Evolutionary conservation across 30 jellyfish, hydroid and myxozoan species (phyloP).

Genomic region (Aurelia sp.): DNA sequence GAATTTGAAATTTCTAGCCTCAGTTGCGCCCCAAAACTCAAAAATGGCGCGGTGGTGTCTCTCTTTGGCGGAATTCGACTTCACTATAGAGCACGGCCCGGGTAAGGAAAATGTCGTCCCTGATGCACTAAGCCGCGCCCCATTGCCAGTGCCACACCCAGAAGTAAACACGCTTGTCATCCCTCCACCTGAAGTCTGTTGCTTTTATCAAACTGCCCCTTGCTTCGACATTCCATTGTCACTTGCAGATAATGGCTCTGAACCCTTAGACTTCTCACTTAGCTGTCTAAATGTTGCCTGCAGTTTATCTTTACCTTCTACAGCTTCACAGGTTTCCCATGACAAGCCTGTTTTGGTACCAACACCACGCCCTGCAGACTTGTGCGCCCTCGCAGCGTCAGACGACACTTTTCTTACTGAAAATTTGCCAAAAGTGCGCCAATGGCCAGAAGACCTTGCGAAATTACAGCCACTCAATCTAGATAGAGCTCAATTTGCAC

Average conservation of each 20-base stretch:
- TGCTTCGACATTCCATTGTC: background rate
- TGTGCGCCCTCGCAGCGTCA: too few species aligned
- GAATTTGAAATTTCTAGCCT: too few species aligned
- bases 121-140: conserved; percentile 41
- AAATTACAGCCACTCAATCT: too few species aligned
- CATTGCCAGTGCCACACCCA: conserved; percentile 14
- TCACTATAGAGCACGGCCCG: too few species aligned
- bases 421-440: too few species aligned
- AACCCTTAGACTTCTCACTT: background rate
- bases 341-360: too few species aligned
- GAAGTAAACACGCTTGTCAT: conserved; percentile 7
- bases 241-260: background rate
- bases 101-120: conserved; percentile 54
- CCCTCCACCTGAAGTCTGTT: background rate
- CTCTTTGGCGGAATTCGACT: too few species aligned
- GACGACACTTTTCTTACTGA: too few species aligned
- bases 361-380: background rate
- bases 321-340: background rate
- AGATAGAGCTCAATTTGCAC: too few species aligned
- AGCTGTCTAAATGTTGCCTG: background rate
- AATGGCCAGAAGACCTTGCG: too few species aligned
- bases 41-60: too few species aligned
- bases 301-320: background rate
- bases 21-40: too few species aligned
- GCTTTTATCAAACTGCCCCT: background rate